These are phyloP conservation scores for Ooceraea biroi DNA, from an alignment of 1,140 invertebrate species.

Conservation along the genomic window DNA sequence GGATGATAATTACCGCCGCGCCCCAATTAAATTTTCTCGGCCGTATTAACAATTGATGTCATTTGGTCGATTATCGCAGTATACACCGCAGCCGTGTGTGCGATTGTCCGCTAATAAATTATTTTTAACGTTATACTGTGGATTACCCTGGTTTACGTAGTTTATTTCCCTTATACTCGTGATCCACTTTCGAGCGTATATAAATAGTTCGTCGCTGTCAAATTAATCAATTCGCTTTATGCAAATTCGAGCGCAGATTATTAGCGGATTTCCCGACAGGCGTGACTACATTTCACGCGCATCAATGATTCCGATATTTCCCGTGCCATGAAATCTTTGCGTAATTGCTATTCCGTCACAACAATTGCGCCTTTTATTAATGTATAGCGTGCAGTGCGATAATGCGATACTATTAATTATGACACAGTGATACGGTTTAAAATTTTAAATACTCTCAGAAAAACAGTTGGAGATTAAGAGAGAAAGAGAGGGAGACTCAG, in stretches of 20 bases:
- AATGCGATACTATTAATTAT: background rate
- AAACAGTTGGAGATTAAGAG: too few relatives aligned
- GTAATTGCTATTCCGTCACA: background rate
- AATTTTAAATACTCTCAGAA: too few relatives aligned
- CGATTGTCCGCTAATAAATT: conserved; percentile 64
- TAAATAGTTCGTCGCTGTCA: conserved; percentile 38
- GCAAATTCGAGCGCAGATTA: conserved; percentile 39
- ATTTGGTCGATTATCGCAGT: conserved; percentile 44
- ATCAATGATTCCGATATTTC: conserved; percentile 26
- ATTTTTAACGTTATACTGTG: conserved; percentile 38
- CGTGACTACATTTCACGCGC: background rate
- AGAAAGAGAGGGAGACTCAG: too few relatives aligned
- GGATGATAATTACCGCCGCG: conserved; percentile 15
- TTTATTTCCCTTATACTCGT: conserved; percentile 35
- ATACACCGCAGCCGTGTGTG: background rate
- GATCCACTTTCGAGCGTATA: conserved; percentile 31
- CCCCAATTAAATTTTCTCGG: conserved; percentile 57
- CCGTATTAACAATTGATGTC: conserved; percentile 44
- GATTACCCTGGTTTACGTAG: conserved; percentile 30
- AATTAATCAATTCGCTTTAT: conserved; percentile 40
- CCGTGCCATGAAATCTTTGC: background rate
- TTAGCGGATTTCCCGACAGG: conserved; percentile 34
- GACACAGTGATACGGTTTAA: background rate
- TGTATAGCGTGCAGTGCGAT: background rate
- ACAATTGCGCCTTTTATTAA: background rate